Base-by-base conservation (phyloP, 1,140 invertebrate genomes). In the Belonocnema kinseyi region DNA sequence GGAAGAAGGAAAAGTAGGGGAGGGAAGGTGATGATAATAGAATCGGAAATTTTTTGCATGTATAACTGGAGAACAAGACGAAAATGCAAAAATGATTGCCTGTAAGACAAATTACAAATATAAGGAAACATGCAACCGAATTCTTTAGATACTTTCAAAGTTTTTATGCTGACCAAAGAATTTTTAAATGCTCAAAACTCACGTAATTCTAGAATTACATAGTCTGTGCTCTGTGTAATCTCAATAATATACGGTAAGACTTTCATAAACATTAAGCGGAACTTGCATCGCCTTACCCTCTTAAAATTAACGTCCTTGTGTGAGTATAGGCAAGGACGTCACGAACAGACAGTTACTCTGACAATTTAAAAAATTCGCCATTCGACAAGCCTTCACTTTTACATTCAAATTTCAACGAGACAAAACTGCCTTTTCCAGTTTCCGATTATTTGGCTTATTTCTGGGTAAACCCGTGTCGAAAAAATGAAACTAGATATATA, bases 401-500 rank as follows among this genome's bases (percentile, higher is more conserved):
- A 33, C 26, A 10, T 8, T 40, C 13, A 33, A 66, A 66, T 66
- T 66, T 66, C 61, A 66, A 33, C 61, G 33, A 40, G 26, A 40
- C 26, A 66, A 66, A 66, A 66, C 33, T 66, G 61, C 26, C 26
- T 7, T 16, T 66, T 40, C 61, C 14, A 66, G 61, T 46, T 66
- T 66, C 61, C n/a, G 61, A 66, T 46, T 46, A 66, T 66, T 66
- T 66, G 61, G 21, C 61, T 66, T n/a, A 46, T n/a, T 66, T 66
- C 26, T 14, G 58, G 13, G 58, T 66, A 13, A 6, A 33, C 13
- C 13, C 8, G 26, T 46, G 46, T 66, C 14, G 33, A 66, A 66
- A 58, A 66, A 66, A 66, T 66, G 61, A 26, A 66, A 66, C 61
- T 40, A 66, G 61, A 40, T 66, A 66, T 66, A 66, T 66, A 66